Conservation (phyloP, 1,140 invertebrate genomes). For the Zeugodacus cucurbitae region DNA sequence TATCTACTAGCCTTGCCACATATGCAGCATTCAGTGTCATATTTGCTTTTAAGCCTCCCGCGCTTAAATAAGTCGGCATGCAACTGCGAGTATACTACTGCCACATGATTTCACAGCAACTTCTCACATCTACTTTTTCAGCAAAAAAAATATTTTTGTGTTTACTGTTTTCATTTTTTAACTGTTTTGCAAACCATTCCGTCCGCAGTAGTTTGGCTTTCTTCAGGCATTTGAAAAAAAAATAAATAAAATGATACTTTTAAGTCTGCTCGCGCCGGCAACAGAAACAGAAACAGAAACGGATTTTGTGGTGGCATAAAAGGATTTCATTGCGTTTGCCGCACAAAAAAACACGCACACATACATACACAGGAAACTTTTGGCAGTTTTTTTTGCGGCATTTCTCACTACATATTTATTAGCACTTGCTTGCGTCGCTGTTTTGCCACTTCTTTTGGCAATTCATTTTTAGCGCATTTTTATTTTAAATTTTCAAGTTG, state of each 20-base stretch:
- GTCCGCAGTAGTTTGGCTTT: background rate
- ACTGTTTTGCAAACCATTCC: background rate
- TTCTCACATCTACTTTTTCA: background rate
- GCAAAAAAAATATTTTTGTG: background rate
- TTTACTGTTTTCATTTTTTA: background rate
- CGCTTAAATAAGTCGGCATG: constrained; percentile 24
- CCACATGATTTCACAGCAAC: background rate
- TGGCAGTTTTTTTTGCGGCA: background rate
- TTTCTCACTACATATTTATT: background rate
- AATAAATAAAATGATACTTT: background rate
- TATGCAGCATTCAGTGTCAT: background rate
- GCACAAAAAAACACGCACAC: background rate
- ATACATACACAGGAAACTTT: background rate
- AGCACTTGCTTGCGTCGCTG: background rate
- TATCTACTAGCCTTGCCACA: background rate
- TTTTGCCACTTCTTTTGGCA: background rate
- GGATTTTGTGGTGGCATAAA: constrained; percentile 31
- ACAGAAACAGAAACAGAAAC: constrained; percentile 25
- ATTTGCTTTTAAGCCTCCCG: constrained; percentile 4
- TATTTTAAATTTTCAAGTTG: constrained; percentile 4
- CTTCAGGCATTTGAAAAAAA: background rate
- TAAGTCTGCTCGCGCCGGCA: constrained; percentile 17
- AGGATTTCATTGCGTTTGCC: constrained; percentile 25
- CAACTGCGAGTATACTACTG: background rate
- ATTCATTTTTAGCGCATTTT: background rate